A percentile compares a stretch with the other conserved stretches of the same genome.
These are phyloP conservation scores for Glossosoma conforme DNA, from an alignment of 1,140 invertebrate species.

Conservation along the genomic window DNA sequence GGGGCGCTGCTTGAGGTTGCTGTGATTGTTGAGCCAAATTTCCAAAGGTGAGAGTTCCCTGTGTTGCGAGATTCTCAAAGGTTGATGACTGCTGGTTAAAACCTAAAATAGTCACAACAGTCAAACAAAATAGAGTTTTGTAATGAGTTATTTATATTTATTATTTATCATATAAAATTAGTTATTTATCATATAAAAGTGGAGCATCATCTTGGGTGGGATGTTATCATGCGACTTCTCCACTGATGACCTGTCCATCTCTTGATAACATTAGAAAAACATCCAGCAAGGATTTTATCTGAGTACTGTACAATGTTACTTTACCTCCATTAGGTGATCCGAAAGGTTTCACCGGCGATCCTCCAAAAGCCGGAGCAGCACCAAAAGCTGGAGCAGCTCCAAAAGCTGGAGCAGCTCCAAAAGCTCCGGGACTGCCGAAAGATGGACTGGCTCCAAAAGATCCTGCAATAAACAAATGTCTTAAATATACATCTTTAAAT, in stretches of 20 bases:
- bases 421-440: conserved; percentile 34
- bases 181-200: neutral
- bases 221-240: too few relatives aligned
- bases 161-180: neutral
- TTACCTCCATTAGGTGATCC: too few relatives aligned
- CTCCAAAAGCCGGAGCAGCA: conserved; percentile 39
- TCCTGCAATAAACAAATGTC: too few relatives aligned
- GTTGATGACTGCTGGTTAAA: conserved; percentile 45
- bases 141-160: too few relatives aligned
- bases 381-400: conserved; percentile 42
- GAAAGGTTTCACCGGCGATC: conserved; percentile 34
- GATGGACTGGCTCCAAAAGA: conserved; percentile 34
- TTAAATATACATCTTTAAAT: neutral
- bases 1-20: conserved; percentile 33
- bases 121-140: neutral
- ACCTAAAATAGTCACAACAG: conserved; percentile 27
- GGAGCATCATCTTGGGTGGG: neutral
- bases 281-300: too few relatives aligned
- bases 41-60: conserved; percentile 48
- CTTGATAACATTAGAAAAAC: too few relatives aligned
- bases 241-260: too few relatives aligned
- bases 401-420: conserved; percentile 35
- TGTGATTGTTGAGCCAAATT: conserved; percentile 45
- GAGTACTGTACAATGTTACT: too few relatives aligned
- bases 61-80: conserved; percentile 45